Base-by-base conservation (phyloP, 2,888 invertebrate genomes). In the Alcis repandata region DNA sequence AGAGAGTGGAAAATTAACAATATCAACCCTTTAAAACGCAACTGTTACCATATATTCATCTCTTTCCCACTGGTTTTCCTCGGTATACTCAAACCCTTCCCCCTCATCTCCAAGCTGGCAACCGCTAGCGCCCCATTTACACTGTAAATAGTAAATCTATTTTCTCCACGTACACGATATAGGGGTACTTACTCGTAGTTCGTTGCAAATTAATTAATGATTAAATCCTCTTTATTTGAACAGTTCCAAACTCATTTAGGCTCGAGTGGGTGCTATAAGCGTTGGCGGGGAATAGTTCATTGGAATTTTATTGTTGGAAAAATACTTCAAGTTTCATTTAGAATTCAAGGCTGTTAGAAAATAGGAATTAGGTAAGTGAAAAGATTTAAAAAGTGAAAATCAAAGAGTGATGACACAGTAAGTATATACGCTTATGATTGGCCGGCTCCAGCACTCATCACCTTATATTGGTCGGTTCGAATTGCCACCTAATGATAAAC, bases 181-280 rank as follows among this genome's bases (percentile, higher is more conserved):
- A 38, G 17, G 10, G 27, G 43, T 56, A 58, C 33, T 61, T 62
- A n/a, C n/a, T n/a, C n/a, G n/a, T n/a, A 60, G 57, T 56, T 69
- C 52, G 63, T 61, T 72, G 70, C 57, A 77, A 74, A 79, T 79
- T 77, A 80, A 79, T 81, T 76, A 81, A 77, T 77, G 70, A 80
- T 74, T 71, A 77, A 80, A 78, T 79, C 79, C 79, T 75, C 77
- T 77, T 80, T 76, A 75, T 70, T 72, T 71, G 71, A 77, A 76
- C 68, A 70, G 67, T 60, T 63, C 40, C 32, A 53, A 62, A 59
- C 53, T 36, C 38, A 51, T 54, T 48, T 56, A 45, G 60, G 53
- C 60, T 43, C 15, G 43, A 67, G 52, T 52, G 32, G 48, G 48
- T 45, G 41, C 43, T 27, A 49, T 1, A 62, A 57, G 64, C 27